Percentiles rank a stretch among this genome's conserved stretches.
Evolutionary conservation across 2,888 invertebrate species (phyloP).

Genomic region (Dichetophora obliterata): DNA sequence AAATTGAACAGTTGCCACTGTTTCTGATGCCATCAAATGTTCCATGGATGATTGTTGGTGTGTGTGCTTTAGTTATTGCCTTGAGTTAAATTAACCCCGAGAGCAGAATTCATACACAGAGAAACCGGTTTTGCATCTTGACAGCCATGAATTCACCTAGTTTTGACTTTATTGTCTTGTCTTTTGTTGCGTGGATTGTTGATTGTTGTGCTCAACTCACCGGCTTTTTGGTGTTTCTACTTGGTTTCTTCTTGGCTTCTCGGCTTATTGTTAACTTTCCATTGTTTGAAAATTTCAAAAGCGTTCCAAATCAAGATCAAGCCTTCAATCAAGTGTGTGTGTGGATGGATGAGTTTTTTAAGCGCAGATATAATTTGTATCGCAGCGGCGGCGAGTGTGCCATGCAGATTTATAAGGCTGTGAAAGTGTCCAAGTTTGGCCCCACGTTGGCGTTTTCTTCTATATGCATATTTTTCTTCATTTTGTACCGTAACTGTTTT

Average conservation of each 20-base stretch:
- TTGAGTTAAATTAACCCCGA: constrained; percentile 6
- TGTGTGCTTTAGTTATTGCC: background rate
- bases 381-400: no score
- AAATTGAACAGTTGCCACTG: background rate
- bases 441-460: constrained; percentile 10
- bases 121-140: background rate
- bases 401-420: background rate
- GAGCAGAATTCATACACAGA: background rate
- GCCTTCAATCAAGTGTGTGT: background rate
- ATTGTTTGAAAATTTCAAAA: constrained; percentile 12
- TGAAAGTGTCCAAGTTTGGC: background rate
- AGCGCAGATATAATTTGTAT: no score
- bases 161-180: constrained; percentile 17
- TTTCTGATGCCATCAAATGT: background rate
- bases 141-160: background rate
- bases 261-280: constrained; percentile 27
- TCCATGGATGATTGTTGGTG: background rate
- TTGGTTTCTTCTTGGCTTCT: constrained; percentile 5
- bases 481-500: background rate
- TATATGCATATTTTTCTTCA: background rate
- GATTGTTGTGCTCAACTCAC: background rate
- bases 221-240: background rate
- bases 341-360: background rate
- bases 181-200: constrained; percentile 7
- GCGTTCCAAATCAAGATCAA: constrained; percentile 32